phyloP scores from a whole-genome alignment of 1,140 invertebrate genomes.

The Akabosia matsudoensis region DNA sequence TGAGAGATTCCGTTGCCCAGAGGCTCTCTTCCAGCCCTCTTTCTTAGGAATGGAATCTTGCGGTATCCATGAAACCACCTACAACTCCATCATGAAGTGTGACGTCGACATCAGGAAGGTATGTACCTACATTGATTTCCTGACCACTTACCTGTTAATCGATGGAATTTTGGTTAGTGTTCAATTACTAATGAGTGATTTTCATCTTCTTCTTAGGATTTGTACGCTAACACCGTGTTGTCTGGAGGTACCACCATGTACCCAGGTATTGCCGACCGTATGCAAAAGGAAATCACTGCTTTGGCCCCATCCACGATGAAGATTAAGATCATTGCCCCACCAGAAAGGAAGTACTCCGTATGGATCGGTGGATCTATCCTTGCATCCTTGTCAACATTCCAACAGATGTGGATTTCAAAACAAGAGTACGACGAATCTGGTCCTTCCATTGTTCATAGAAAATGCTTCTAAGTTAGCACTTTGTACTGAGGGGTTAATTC shows the following conservation, averaged over 20 bases:
- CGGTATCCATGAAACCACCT: slow-evolving; percentile 78
- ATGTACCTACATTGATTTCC: slow-evolving; percentile 44
- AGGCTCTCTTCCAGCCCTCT: slow-evolving; percentile 78
- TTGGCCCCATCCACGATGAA: slow-evolving; percentile 72
- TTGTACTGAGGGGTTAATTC: slow-evolving; percentile 22
- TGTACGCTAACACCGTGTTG: slow-evolving; percentile 93
- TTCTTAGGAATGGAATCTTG: slow-evolving; percentile 78
- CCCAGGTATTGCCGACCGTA: slow-evolving; percentile 78
- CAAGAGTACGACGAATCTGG: slow-evolving; percentile 93
- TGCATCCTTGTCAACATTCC: slow-evolving; percentile 81
- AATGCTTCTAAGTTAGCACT: slow-evolving; percentile 75
- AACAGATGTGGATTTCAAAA: slow-evolving; percentile 94
- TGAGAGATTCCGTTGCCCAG: slow-evolving; percentile 81
- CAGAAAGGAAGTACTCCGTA: slow-evolving; percentile 79
- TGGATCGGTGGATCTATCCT: slow-evolving; percentile 84
- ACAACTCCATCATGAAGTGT: slow-evolving; percentile 88
- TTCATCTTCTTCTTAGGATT: slow-evolving; percentile 63
- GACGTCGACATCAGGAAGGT: slow-evolving; percentile 78
- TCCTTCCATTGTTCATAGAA: slow-evolving; percentile 86
- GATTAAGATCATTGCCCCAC: slow-evolving; percentile 76
- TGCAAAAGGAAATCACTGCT: slow-evolving; percentile 74
- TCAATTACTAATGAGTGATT: neutral
- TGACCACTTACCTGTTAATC: neutral
- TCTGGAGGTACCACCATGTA: slow-evolving; percentile 97
- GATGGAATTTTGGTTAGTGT: neutral